phyloP scores from a whole-genome alignment of 1,140 invertebrate species.

The Megathymus violae region DNA sequence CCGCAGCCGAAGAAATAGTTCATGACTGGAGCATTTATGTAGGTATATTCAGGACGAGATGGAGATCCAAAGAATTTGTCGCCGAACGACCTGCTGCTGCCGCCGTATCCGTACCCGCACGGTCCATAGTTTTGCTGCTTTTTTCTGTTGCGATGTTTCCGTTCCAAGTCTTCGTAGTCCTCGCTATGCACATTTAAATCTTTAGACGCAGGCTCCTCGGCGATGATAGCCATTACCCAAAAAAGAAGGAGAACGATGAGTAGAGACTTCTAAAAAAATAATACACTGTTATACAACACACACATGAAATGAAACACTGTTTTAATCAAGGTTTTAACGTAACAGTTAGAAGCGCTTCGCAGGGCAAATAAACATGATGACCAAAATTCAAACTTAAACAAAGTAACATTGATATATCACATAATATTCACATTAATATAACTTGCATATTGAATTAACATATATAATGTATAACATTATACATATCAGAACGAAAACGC shows the following conservation, averaged over 20 bases:
- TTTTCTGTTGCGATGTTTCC: slow-evolving; percentile 60
- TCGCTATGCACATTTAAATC: slow-evolving; percentile 45
- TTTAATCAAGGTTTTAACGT: too few species aligned
- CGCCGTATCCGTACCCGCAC: slow-evolving; percentile 54
- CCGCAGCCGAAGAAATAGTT: slow-evolving; percentile 72
- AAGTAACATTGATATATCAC: too few species aligned
- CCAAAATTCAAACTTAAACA: too few species aligned
- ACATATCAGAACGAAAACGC: too few species aligned
- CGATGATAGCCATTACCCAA: slow-evolving; percentile 32
- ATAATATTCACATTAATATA: too few species aligned
- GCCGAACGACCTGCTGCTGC: slow-evolving; percentile 57
- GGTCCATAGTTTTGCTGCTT: slow-evolving; percentile 56
- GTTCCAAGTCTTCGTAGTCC: slow-evolving; percentile 56
- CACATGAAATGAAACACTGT: too few species aligned
- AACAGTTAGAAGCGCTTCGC: too few species aligned
- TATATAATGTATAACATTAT: too few species aligned
- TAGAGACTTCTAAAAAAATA: slow-evolving; percentile 46
- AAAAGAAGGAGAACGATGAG: slow-evolving; percentile 48
- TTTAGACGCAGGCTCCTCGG: slow-evolving; percentile 46
- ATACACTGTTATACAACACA: too few species aligned
- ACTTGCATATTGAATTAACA: too few species aligned
- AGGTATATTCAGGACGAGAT: slow-evolving; percentile 51
- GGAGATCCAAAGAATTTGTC: slow-evolving; percentile 49
- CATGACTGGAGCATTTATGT: slow-evolving; percentile 62
- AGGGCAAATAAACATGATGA: too few species aligned